phyloP scores from a whole-genome alignment of 2,888 invertebrate species.

The Bhutanitis thaidina region DNA sequence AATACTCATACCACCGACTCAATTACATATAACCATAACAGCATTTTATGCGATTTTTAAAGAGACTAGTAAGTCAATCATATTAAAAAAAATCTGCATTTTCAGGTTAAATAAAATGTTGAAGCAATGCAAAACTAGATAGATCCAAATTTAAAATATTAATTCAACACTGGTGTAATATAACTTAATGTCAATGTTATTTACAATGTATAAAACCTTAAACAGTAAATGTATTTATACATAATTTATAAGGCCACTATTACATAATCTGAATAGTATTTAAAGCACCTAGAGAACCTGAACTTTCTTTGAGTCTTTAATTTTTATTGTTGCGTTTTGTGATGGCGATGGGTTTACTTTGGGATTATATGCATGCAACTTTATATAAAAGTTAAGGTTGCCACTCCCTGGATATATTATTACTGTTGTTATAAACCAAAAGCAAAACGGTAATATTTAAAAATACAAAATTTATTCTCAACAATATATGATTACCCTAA shows the following conservation, averaged over 20 bases:
- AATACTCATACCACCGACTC: conserved; percentile 53
- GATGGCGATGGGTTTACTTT: neutral
- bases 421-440: neutral
- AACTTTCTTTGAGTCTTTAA: neutral
- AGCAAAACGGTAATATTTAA: too few relatives aligned
- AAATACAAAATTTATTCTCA: neutral
- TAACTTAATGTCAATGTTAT: conserved; percentile 53
- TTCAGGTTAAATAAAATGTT: conserved; percentile 38
- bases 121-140: conserved; percentile 18
- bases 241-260: conserved; percentile 56
- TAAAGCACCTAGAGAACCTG: conserved; percentile 16
- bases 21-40: conserved; percentile 38
- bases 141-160: conserved; percentile 22
- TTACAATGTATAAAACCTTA: conserved; percentile 56
- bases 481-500: conserved; percentile 4
- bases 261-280: neutral
- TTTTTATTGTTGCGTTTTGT: conserved; percentile 11
- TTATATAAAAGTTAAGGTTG: neutral
- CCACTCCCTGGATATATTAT: neutral
- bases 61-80: conserved; percentile 61
- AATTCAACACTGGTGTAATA: conserved; percentile 43
- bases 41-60: conserved; percentile 71
- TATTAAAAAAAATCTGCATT: conserved; percentile 50
- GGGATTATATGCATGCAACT: neutral
- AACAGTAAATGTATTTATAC: conserved; percentile 32